Conservation (phyloP, 2,888 invertebrate species). For the Cheilosia impressa region DNA sequence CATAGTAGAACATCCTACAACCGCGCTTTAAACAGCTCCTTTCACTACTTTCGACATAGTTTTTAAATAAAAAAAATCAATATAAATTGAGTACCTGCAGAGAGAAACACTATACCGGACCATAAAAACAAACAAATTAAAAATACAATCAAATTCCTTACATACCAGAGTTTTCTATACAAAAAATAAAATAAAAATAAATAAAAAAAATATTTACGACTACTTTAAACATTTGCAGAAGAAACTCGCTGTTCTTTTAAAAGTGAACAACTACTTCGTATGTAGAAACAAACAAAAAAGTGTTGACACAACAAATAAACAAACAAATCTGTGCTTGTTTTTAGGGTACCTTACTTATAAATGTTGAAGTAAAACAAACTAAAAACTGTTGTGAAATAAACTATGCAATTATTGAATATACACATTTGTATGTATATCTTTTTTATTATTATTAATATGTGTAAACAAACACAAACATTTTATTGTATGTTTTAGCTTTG, state of each 20-base stretch:
- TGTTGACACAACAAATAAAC: no score
- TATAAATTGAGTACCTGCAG: slow-evolving; percentile 34
- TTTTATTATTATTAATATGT: not conserved
- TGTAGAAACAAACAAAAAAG: not conserved
- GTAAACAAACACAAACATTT: not conserved
- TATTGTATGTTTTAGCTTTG: slow-evolving; percentile 19
- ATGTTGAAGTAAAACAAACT: not conserved
- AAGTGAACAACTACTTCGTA: not conserved
- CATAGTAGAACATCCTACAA: slow-evolving; percentile 1
- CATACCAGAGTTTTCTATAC: slow-evolving; percentile 1
- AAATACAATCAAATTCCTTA: slow-evolving; percentile 13
- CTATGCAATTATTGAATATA: slow-evolving; percentile 20
- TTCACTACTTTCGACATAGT: not conserved
- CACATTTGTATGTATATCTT: slow-evolving; percentile 8
- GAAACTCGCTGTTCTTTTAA: slow-evolving; percentile 17
- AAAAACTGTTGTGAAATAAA: slow-evolving; percentile 24
- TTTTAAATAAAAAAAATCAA: slow-evolving; percentile 3
- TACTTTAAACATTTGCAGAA: slow-evolving; percentile 14
- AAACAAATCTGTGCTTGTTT: slow-evolving; percentile 33
- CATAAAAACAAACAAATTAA: slow-evolving; percentile 16
- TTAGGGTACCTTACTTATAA: slow-evolving; percentile 34
- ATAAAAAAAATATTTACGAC: slow-evolving; percentile 1
- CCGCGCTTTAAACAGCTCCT: slow-evolving; percentile 5
- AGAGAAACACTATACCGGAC: slow-evolving; percentile 41
- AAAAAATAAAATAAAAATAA: slow-evolving; percentile 1